Conservation (phyloP, 2,888 invertebrate species). For the Drosophila aldrichi region DNA sequence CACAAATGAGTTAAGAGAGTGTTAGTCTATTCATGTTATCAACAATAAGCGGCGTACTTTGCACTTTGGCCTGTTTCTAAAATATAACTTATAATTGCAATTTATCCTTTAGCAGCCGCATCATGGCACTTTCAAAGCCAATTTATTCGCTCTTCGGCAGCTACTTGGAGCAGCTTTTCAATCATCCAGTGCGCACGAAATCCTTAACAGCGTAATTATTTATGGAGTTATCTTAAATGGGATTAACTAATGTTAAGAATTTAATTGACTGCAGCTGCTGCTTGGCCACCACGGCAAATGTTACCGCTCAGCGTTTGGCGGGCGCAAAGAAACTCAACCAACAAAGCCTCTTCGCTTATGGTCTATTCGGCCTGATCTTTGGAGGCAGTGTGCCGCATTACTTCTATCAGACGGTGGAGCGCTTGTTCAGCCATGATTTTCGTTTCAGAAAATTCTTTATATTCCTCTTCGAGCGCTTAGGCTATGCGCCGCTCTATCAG, state of each 20-base stretch:
- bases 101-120: constrained; percentile 18
- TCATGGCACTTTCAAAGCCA: constrained; percentile 87
- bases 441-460: constrained; percentile 87
- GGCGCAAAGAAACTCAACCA: constrained; percentile 88
- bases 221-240: neutral
- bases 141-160: constrained; percentile 89
- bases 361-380: constrained; percentile 91
- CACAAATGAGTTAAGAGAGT: neutral
- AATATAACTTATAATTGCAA: constrained; percentile 11
- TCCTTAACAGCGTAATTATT: constrained; percentile 90
- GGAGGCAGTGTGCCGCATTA: constrained; percentile 93
- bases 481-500: constrained; percentile 90
- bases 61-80: constrained; percentile 65
- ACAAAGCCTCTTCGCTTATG: constrained; percentile 90
- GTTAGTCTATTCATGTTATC: constrained; percentile 42
- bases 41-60: constrained; percentile 63
- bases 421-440: constrained; percentile 87
- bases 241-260: neutral
- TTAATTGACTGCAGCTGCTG: constrained; percentile 87
- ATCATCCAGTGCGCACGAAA: constrained; percentile 91
- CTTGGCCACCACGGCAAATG: constrained; percentile 90
- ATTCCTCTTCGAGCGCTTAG: constrained; percentile 89
- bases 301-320: constrained; percentile 90
- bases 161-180: constrained; percentile 91
- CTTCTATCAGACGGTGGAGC: constrained; percentile 89